Percentiles rank a stretch among this genome's conserved stretches.
Conservation (phyloP, 1,140 invertebrate genomes). For the Caenorhabditis inopinata region DNA sequence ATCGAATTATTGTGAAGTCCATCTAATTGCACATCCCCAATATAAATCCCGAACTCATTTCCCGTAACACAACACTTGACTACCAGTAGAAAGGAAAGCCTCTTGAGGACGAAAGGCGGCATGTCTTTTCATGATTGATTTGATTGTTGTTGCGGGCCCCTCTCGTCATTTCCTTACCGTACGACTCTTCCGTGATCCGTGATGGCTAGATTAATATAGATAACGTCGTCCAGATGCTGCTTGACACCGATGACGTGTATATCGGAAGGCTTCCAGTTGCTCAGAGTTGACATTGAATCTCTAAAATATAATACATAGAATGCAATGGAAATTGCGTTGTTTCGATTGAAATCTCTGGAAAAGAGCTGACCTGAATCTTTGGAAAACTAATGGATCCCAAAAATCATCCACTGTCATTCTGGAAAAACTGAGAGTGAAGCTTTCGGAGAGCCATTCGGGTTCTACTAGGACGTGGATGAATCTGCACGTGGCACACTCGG, state of each 20-base stretch:
- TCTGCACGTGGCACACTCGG: conserved; percentile 72
- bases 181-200: conserved; percentile 25
- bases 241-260: conserved; percentile 36
- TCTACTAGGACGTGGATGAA: conserved; percentile 75
- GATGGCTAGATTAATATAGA: background rate
- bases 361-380: conserved; percentile 75
- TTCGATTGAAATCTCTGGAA: too few species aligned
- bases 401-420: conserved; percentile 91
- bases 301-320: conserved; percentile 70
- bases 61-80: conserved; percentile 33
- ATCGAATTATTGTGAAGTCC: conserved; percentile 29
- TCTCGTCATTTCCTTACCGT: background rate
- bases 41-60: too few species aligned
- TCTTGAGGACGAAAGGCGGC: background rate
- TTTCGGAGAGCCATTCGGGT: conserved; percentile 89
- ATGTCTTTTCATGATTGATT: conserved; percentile 14
- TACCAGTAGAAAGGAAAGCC: background rate
- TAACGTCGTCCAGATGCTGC: conserved; percentile 25
- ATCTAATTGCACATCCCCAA: conserved; percentile 29
- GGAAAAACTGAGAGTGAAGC: conserved; percentile 86
- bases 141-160: background rate
- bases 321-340: too few species aligned
- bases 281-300: conserved; percentile 38
- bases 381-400: conserved; percentile 79
- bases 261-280: conserved; percentile 33